Base-by-base conservation (phyloP, 1,140 invertebrate species). In the Trichoplusia ni region DNA sequence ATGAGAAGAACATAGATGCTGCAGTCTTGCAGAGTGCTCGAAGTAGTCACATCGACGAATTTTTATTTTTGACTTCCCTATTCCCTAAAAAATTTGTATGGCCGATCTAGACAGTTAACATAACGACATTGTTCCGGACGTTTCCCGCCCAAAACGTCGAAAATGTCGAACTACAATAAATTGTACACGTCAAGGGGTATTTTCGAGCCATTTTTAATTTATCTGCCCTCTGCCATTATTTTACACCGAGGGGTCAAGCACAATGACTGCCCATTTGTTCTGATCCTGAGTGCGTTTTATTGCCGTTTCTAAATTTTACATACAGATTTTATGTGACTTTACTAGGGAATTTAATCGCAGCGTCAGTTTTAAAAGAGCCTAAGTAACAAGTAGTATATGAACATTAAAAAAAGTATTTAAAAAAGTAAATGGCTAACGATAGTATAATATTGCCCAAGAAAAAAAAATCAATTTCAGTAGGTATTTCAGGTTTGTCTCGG, bases 171-270 rank as follows among this genome's bases (percentile, higher is more conserved):
- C 58, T 27, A 59, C 16, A 47, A 72, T 72, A 80, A 75, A 73
- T 73, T 67, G 58, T 72, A 47, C 37, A 58, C 61, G 69, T 82
- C 82, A 84, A 86, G 82, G 82, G 84, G 81, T 82, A 88, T 85
- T 84, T 87, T 87, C 81, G 84, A 85, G 67, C 71, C 75, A 86
- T 86, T 89, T 89, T 89, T 86, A 89, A 89, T 89, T 89, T 86
- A 89, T 89, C 75, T 89, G 86, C 80, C 84, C 84, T 67, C 67
- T 71, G 72, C 75, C 75, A 86, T 89, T 89, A 86, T 85, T 85
- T 88, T 81, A 60, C 73, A 68, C 33, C 70, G 82, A 84, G 80
- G 85, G 84, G 86, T 89, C 86, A 89, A 82, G 67, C 65, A 77
- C 79, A 82, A 75, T 75, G 65, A 42, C 75, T 74, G 64, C 70